Percentiles rank a stretch among this genome's conserved stretches.
Conservation (phyloP, 2,888 invertebrate genomes). For the Pandemis corylana region DNA sequence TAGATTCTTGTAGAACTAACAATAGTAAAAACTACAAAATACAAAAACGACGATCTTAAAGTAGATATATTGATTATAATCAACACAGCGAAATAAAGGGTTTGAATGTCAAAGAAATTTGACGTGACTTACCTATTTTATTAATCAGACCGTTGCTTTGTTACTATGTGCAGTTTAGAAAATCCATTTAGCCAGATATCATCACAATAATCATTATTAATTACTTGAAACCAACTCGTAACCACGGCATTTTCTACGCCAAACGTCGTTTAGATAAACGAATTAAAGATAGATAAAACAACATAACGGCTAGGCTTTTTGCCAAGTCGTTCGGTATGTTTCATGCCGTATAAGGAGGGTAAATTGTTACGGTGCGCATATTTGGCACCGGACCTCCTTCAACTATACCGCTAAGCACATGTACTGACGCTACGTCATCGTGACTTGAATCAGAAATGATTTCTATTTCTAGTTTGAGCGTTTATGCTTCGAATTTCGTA, state of each 20-base stretch:
- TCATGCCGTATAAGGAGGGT: conserved; percentile 74
- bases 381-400: conserved; percentile 79
- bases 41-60: too few relatives aligned
- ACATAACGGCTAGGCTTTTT: conserved; percentile 51
- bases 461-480: conserved; percentile 25
- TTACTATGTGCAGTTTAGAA: too few relatives aligned
- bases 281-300: conserved; percentile 54
- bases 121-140: too few relatives aligned
- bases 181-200: too few relatives aligned
- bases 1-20: too few relatives aligned
- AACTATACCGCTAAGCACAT: conserved; percentile 78
- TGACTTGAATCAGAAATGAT: conserved; percentile 53
- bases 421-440: conserved; percentile 69
- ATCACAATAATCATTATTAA: background rate
- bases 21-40: too few relatives aligned
- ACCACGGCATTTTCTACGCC: conserved; percentile 33
- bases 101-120: too few relatives aligned
- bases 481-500: background rate
- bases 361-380: conserved; percentile 76
- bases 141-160: too few relatives aligned
- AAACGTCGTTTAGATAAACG: conserved; percentile 59
- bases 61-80: too few relatives aligned
- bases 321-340: conserved; percentile 63
- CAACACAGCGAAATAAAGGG: too few relatives aligned
- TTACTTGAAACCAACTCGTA: background rate